Conservation (phyloP, 1,140 invertebrate species). For the Euglossa dilemma region DNA sequence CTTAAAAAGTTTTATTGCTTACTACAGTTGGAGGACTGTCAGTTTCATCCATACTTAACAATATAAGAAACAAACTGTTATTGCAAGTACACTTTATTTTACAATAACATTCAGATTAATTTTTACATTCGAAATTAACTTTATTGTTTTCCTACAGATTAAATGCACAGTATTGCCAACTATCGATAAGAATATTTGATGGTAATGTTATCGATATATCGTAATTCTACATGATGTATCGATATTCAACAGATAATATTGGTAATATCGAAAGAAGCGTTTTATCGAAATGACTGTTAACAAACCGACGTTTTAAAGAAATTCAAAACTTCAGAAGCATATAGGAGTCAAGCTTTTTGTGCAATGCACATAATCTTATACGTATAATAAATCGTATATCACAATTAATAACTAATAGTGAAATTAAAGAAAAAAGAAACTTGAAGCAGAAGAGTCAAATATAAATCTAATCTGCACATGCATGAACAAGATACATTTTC, state of each 20-base stretch:
- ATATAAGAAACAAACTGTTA: neutral
- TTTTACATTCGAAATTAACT: slow-evolving; percentile 8
- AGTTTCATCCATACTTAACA: slow-evolving; percentile 22
- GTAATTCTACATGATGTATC: neutral
- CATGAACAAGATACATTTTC: neutral
- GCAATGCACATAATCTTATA: too few species aligned
- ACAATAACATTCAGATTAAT: neutral
- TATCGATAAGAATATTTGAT: neutral
- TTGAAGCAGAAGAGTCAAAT: neutral
- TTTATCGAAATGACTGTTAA: neutral
- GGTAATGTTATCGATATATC: neutral
- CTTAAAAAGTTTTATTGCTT: slow-evolving; percentile 13
- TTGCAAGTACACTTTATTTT: neutral
- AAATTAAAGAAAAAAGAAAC: neutral
- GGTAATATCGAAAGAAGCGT: neutral
- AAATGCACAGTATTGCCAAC: neutral
- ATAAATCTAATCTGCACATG: neutral
- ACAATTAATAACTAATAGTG: neutral
- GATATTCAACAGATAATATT: neutral
- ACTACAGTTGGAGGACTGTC: slow-evolving; percentile 12
- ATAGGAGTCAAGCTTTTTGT: neutral
- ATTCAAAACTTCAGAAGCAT: neutral
- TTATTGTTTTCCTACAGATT: neutral
- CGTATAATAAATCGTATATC: neutral
- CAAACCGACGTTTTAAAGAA: neutral